Base-by-base conservation (phyloP, 2,113 vertebrate species). In the Pantherophis guttatus region DNA sequence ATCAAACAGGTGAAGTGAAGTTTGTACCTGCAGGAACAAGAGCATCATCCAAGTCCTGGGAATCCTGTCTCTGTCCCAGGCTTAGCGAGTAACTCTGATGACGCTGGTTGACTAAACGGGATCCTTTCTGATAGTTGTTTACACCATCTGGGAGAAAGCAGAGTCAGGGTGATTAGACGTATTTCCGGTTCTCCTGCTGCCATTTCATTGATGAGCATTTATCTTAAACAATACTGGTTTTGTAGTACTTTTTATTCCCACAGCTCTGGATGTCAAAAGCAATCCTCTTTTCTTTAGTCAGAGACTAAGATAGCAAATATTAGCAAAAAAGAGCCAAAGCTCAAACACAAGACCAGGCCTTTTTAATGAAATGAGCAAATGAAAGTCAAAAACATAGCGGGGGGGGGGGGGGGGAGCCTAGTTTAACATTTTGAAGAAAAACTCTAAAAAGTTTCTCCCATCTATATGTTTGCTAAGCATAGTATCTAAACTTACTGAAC, bases 1-100 rank as follows among this genome's bases (percentile, higher is more conserved):
- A 70, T 39, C 33, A 39, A 57, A 90, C 4, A 26, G 5, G 24
- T 48, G 1, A 85, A 50, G 65, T 2, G 1, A 3, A 10, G 11
- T 29, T 0, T 6, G 50, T 98, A 99, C 98, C 98, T 98, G 98
- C 97, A 17, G 96, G 94, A 7, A 96, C 59, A 9, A 94, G 96
- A 53, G 93, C 93, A 59, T 98, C 97, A 19, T 98, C 96, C 0
- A 95, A 92, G 55, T 98, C 98, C 88, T 98, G 97, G 0, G 59
- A 96, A 53, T 97, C 97, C 93, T 87, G 95, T 62, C 95, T 96
- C 93, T 95, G 97, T 5, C 98, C 97, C 89, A 98, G 89, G 48
- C 97, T 97, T 0, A 53, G 94, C 1, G 98, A 98, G 75, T 97
- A 97, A 5, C 96, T 65, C 94, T 93, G 93, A 88, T 96, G 98